phyloP scores from a whole-genome alignment of 2,888 invertebrate species.

The Fragum fragum region DNA sequence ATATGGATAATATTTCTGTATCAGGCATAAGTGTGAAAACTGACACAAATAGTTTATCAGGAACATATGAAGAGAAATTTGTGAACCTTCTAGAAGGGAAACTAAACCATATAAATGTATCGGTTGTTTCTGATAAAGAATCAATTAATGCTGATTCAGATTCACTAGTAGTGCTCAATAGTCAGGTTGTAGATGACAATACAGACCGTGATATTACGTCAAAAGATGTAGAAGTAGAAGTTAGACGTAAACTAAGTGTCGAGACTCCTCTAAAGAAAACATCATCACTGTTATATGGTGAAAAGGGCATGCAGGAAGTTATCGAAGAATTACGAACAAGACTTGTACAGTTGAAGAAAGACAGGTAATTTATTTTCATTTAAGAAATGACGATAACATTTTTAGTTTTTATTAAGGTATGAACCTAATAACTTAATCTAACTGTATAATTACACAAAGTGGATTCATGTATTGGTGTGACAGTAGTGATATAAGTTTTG shows the following conservation, averaged over 20 bases:
- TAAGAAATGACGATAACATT: no score
- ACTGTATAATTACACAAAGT: no score
- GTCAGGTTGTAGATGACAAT: neutral
- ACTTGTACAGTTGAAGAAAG: conserved; percentile 73
- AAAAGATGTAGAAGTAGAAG: neutral
- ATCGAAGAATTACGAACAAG: conserved; percentile 69
- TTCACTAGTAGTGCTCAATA: neutral
- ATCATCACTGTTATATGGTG: conserved; percentile 25
- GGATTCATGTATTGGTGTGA: no score
- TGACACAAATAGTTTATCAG: neutral
- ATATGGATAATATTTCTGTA: neutral
- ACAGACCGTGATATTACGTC: neutral
- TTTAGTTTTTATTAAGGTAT: no score
- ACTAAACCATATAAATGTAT: neutral
- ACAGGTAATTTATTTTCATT: conserved; percentile 56
- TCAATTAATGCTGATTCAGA: neutral
- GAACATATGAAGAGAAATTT: neutral
- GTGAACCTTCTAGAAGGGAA: neutral
- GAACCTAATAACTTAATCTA: no score
- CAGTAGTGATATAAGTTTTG: no score
- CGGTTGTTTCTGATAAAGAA: neutral
- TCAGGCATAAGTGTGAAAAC: neutral
- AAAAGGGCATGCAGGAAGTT: conserved; percentile 21
- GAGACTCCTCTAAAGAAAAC: conserved; percentile 1
- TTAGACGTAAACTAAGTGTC: neutral